These are phyloP conservation scores for Podarcis raffonei DNA, from an alignment of 2,113 vertebrate genomes.

Conservation along the genomic window DNA sequence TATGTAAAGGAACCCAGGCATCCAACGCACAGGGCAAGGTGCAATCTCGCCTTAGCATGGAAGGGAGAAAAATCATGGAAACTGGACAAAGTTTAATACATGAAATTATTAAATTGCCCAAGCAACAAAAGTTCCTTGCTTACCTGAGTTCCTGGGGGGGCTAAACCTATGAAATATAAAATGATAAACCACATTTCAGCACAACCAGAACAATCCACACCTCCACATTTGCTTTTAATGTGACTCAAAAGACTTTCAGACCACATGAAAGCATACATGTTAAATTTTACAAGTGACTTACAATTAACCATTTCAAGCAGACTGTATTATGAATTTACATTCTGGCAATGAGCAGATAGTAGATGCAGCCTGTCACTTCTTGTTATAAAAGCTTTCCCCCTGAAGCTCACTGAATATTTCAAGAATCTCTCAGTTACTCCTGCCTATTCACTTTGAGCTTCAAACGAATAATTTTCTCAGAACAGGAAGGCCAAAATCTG, in stretches of 20 bases:
- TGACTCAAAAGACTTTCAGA: background rate
- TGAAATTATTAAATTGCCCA: background rate
- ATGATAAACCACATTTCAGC: conserved; percentile 29
- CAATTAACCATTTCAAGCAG: background rate
- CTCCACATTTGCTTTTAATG: background rate
- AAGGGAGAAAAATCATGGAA: background rate
- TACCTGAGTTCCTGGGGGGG: conserved; percentile 83
- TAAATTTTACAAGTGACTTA: background rate
- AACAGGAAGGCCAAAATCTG: background rate
- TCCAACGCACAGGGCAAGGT: background rate
- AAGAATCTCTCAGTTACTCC: background rate
- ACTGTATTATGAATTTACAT: background rate
- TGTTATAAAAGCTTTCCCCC: background rate
- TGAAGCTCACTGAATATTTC: background rate
- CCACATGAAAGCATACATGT: background rate
- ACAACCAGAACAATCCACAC: background rate
- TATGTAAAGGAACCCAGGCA: background rate
- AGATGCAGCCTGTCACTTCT: background rate
- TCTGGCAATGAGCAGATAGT: background rate
- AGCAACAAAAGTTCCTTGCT: background rate
- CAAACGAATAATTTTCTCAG: background rate
- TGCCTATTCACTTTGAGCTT: background rate
- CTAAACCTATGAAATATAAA: conserved; percentile 59
- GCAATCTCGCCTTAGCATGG: no score
- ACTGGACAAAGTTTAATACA: background rate